Conservation (phyloP, 1,140 invertebrate species). For the Laodelphax striatellus region DNA sequence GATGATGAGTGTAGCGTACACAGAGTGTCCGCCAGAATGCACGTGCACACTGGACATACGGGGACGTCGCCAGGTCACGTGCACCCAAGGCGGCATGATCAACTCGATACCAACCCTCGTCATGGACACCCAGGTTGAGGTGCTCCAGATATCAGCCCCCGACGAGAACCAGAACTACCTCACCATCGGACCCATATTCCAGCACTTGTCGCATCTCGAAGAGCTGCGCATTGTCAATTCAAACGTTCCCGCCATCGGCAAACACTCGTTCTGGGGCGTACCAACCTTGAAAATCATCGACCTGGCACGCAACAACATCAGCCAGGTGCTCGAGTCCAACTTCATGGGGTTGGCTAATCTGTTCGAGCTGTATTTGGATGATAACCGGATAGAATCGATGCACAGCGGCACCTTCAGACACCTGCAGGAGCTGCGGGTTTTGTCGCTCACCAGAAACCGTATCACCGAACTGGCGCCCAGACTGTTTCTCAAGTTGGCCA, state of each 20-base stretch:
- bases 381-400: slow-evolving; percentile 37
- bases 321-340: slow-evolving; percentile 36
- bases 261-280: slow-evolving; percentile 65
- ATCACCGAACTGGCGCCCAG: slow-evolving; percentile 51
- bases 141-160: slow-evolving; percentile 57
- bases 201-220: slow-evolving; percentile 50
- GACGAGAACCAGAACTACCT: slow-evolving; percentile 47
- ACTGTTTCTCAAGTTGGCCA: slow-evolving; percentile 52
- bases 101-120: slow-evolving; percentile 31
- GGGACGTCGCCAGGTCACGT: slow-evolving; percentile 23
- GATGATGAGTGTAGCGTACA: neutral
- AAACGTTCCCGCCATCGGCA: slow-evolving; percentile 63
- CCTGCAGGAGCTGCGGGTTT: slow-evolving; percentile 48
- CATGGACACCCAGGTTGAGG: slow-evolving; percentile 33
- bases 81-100: slow-evolving; percentile 31
- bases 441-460: slow-evolving; percentile 57
- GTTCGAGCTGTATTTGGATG: slow-evolving; percentile 33
- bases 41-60: slow-evolving; percentile 20
- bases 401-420: slow-evolving; percentile 60
- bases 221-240: slow-evolving; percentile 64
- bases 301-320: slow-evolving; percentile 64
- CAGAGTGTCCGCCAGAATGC: slow-evolving; percentile 23
- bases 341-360: slow-evolving; percentile 31
- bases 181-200: slow-evolving; percentile 61
- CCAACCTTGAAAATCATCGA: slow-evolving; percentile 53